Percentiles rank a stretch among this genome's conserved stretches.
Evolutionary conservation across 2,113 vertebrate species (phyloP).

Genomic region (Sclerurus mexicanus): DNA sequence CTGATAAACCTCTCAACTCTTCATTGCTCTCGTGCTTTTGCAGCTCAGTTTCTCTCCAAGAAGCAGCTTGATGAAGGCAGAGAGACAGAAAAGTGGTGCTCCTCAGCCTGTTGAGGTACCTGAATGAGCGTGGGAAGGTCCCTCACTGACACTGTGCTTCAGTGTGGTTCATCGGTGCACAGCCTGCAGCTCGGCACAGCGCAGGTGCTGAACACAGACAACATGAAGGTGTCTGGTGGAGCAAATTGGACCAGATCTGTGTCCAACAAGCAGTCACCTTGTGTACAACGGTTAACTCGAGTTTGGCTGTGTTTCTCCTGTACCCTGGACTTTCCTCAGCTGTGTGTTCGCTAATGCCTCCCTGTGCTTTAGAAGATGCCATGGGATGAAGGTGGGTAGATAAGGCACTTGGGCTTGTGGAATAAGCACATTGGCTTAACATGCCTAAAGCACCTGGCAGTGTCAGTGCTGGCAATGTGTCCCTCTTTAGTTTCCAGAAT

Average conservation of each 20-base stretch:
- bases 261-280: not conserved
- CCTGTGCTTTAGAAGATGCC: not conserved
- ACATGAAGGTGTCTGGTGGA: not conserved
- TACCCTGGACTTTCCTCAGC: not conserved
- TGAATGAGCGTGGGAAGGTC: rapidly evolving
- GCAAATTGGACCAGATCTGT: not conserved
- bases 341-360: not conserved
- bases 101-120: not conserved
- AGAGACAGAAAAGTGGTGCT: rapidly evolving
- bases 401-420: not conserved
- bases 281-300: not conserved
- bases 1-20: not conserved
- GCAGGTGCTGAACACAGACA: not conserved
- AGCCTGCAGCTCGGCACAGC: not conserved
- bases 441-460: not conserved
- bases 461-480: rapidly evolving
- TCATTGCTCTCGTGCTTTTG: not conserved
- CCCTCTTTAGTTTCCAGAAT: not conserved
- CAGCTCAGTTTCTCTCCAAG: not conserved
- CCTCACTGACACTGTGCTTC: not conserved
- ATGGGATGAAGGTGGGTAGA: not conserved
- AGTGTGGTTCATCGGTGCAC: not conserved
- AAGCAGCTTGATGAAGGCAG: not conserved
- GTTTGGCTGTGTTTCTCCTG: not conserved
- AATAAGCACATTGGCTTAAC: not conserved